Evolutionary conservation across 2,888 invertebrate species (phyloP).

Genomic region (Philereme vetulata): DNA sequence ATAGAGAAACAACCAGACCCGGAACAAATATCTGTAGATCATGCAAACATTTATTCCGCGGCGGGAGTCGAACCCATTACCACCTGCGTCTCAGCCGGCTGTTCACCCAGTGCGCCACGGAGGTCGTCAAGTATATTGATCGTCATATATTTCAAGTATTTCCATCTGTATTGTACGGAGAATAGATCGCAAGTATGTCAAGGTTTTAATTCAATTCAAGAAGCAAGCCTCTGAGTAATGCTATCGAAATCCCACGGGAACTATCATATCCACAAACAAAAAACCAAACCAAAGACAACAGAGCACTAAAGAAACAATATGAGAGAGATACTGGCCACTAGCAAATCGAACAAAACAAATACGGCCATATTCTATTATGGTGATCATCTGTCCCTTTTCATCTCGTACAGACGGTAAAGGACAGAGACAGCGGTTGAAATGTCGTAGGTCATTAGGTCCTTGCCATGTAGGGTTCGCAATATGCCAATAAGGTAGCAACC

Average conservation of each 20-base stretch:
- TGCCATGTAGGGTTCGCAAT: slow-evolving; percentile 78
- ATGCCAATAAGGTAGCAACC: slow-evolving; percentile 81
- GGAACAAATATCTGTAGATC: too few relatives aligned
- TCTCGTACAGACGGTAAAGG: slow-evolving; percentile 53
- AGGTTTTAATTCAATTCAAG: slow-evolving; percentile 19
- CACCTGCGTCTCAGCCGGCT: too few relatives aligned
- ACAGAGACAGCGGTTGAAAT: slow-evolving; percentile 74
- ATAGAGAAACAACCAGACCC: too few relatives aligned
- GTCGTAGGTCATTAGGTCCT: slow-evolving; percentile 83
- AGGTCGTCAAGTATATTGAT: too few relatives aligned
- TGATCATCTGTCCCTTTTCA: slow-evolving; percentile 59
- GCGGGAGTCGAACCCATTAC: too few relatives aligned
- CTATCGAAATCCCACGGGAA: slow-evolving; percentile 36
- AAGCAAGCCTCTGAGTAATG: slow-evolving; percentile 18
- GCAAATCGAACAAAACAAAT: slow-evolving; percentile 80
- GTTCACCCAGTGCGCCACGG: too few relatives aligned
- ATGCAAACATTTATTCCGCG: too few relatives aligned
- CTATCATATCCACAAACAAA: slow-evolving; percentile 28
- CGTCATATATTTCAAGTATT: too few relatives aligned
- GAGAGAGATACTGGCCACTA: slow-evolving; percentile 72
- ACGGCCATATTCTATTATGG: slow-evolving; percentile 78
- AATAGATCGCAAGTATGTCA: neutral
- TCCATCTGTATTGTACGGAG: too few relatives aligned
- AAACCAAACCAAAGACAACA: slow-evolving; percentile 35
- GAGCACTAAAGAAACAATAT: slow-evolving; percentile 48